These are phyloP conservation scores for Littorina saxatilis DNA, from an alignment of 1,140 invertebrate genomes.

Conservation along the genomic window DNA sequence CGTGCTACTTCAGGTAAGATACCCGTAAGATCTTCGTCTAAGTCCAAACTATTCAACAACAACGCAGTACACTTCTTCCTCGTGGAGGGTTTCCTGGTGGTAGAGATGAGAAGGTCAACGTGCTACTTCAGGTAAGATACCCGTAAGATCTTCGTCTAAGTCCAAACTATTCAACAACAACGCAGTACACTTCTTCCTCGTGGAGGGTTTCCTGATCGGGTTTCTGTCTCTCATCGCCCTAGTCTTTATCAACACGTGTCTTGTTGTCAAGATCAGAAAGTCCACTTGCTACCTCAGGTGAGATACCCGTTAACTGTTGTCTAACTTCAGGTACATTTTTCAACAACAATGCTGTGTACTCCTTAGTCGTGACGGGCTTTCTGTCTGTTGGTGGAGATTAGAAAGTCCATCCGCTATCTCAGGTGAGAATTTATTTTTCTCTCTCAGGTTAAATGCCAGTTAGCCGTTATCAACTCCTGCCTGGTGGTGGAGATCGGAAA, in stretches of 20 bases:
- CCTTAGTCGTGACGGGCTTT: no score
- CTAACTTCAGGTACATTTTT: no score
- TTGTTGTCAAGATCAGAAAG: constrained; percentile 81
- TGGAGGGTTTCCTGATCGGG: constrained; percentile 80
- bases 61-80: no score
- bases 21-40: constrained; percentile 57
- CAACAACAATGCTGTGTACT: no score
- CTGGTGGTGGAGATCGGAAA: constrained; percentile 82
- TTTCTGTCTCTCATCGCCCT: constrained; percentile 82
- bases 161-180: no score
- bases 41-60: no score
- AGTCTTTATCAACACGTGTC: constrained; percentile 83
- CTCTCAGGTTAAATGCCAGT: no score
- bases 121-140: constrained; percentile 58
- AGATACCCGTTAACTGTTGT: no score
- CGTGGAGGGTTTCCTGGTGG: constrained; percentile 76
- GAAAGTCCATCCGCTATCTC: no score
- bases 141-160: no score
- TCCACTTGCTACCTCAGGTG: constrained; percentile 69
- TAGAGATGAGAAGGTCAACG: constrained; percentile 78
- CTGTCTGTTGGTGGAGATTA: no score
- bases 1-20: constrained; percentile 62
- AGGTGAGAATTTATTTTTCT: no score
- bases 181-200: constrained; percentile 81
- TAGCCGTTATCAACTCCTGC: constrained; percentile 78